Percentiles rank a stretch among this genome's conserved stretches.
These are phyloP conservation scores for Nyctalus aviator DNA, from an alignment of 2,797 vertebrate species.

Conservation along the genomic window DNA sequence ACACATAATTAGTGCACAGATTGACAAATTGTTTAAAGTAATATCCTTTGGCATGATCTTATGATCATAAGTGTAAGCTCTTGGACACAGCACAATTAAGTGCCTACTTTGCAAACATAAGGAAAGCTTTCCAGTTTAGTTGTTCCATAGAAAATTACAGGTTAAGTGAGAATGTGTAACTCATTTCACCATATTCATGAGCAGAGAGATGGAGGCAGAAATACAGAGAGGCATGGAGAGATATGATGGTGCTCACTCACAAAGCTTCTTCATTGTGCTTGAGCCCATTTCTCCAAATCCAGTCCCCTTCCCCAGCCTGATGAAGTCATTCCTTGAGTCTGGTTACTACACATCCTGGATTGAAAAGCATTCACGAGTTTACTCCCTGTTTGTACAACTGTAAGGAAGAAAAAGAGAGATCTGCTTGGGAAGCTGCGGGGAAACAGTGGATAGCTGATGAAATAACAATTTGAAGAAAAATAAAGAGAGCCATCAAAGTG, in stretches of 20 bases:
- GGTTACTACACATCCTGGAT: not conserved
- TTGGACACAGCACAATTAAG: not conserved
- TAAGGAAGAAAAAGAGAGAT: not conserved
- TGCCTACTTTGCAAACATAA: conserved; percentile 35
- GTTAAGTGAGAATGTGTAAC: not conserved
- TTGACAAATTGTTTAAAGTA: not conserved
- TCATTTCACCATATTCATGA: not conserved
- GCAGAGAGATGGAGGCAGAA: not conserved
- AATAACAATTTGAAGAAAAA: conserved; percentile 43
- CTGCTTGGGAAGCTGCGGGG: not conserved
- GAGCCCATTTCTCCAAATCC: not conserved
- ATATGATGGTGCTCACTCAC: not conserved
- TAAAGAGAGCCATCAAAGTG: not conserved
- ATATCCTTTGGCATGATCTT: not conserved
- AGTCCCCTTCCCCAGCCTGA: not conserved
- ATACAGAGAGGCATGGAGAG: not conserved
- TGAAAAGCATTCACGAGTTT: conserved; percentile 6
- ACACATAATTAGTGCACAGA: conserved; percentile 1
- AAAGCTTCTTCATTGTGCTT: not conserved
- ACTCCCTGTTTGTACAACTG: not conserved
- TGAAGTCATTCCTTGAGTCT: not conserved
- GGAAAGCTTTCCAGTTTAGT: not conserved
- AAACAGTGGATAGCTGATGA: not conserved
- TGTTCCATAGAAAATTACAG: not conserved
- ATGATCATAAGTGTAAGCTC: not conserved